phyloP scores from a whole-genome alignment of 2,888 invertebrate species.

The Alsophila aescularia region DNA sequence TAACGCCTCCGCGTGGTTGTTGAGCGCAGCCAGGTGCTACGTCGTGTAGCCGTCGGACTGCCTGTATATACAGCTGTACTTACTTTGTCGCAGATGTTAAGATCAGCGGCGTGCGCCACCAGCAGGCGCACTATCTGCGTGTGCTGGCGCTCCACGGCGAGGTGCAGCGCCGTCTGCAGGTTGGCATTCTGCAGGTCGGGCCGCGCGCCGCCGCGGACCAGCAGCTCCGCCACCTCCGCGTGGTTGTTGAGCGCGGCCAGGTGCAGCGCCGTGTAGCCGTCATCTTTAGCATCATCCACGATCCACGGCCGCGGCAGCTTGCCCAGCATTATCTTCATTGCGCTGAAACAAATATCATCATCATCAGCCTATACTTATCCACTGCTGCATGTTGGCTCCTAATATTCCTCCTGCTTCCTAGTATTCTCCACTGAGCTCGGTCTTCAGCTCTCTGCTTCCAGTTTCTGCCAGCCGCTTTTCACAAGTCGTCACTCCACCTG shows the following conservation, averaged over 20 bases:
- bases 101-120: constrained; percentile 95
- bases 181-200: constrained; percentile 98
- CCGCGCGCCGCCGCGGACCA: constrained; percentile 95
- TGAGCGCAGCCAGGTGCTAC: constrained; percentile 96
- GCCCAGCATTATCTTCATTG: constrained; percentile 96
- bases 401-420: no score
- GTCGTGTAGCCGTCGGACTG: constrained; percentile 99
- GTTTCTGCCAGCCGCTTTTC: no score
- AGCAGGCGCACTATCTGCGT: constrained; percentile 98
- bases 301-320: constrained; percentile 98
- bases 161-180: constrained; percentile 95
- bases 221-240: constrained; percentile 96
- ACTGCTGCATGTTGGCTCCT: neutral
- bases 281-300: constrained; percentile 99
- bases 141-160: constrained; percentile 98
- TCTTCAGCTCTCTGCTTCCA: no score
- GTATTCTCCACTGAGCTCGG: no score
- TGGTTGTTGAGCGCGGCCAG: constrained; percentile 98
- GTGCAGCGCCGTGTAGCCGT: constrained; percentile 98
- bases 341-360: constrained; percentile 92
- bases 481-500: no score
- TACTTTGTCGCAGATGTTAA: constrained; percentile 98
- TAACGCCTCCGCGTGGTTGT: constrained; percentile 98
- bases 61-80: no score
- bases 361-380: no score